Percentiles rank a stretch among this genome's conserved stretches.
phyloP scores from a whole-genome alignment of 2,888 invertebrate species.

The Rhodophaea formosa region DNA sequence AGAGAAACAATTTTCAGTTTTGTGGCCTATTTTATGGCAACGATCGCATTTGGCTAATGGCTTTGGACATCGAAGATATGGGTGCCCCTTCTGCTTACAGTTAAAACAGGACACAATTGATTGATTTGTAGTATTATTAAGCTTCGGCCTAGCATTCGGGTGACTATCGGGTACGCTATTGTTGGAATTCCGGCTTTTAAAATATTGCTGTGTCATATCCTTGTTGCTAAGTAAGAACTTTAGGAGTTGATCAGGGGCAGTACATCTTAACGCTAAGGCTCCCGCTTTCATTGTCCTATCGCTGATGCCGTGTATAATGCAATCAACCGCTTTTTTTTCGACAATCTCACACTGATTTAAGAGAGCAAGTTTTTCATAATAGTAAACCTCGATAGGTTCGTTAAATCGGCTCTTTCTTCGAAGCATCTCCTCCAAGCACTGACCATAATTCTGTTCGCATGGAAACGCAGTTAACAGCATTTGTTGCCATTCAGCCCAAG shows the following conservation, averaged over 20 bases:
- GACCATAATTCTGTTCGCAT: conserved; percentile 3
- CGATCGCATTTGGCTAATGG: conserved; percentile 24
- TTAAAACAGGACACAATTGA: conserved; percentile 26
- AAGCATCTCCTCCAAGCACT: conserved; percentile 4
- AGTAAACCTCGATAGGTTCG: conserved; percentile 9
- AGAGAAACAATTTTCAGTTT: conserved; percentile 17
- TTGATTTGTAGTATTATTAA: not conserved
- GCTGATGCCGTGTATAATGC: conserved; percentile 24
- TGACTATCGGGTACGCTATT: not conserved
- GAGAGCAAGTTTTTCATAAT: conserved; percentile 9
- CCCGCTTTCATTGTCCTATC: conserved; percentile 26
- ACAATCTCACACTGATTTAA: conserved; percentile 9
- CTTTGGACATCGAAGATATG: conserved; percentile 25
- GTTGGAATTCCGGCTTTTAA: not conserved
- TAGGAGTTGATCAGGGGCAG: conserved; percentile 25
- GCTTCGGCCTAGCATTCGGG: not conserved
- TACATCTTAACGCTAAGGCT: conserved; percentile 25
- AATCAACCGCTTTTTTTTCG: conserved; percentile 7
- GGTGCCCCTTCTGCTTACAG: conserved; percentile 29
- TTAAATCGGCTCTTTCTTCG: conserved; percentile 3
- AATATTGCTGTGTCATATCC: not conserved
- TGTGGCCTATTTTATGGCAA: conserved; percentile 25
- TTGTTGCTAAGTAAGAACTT: conserved; percentile 27
- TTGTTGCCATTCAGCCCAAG: conserved; percentile 1
- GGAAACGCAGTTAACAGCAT: not conserved